These are phyloP conservation scores for Rhynchophorus ferrugineus DNA, from an alignment of 1,140 invertebrate species.

Conservation along the genomic window DNA sequence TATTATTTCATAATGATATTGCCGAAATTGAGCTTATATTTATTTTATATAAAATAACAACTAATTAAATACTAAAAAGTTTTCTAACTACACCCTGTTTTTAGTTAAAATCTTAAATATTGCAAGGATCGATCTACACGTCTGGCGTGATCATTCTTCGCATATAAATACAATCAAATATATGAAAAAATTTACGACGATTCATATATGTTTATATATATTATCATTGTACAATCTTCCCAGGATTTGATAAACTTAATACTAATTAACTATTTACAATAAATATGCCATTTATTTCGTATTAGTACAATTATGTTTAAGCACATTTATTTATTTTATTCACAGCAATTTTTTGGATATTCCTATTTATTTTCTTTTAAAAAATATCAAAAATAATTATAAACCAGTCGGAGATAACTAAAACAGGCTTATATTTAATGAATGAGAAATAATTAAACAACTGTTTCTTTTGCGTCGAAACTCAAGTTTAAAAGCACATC, in stretches of 20 bases:
- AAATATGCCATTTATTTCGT: conserved; percentile 1
- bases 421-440: no score
- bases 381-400: conserved; percentile 4
- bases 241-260: no score
- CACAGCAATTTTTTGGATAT: conserved; percentile 5
- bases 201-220: no score
- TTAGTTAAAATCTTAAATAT: conserved; percentile 4
- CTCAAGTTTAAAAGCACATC: conserved; percentile 36
- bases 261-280: conserved; percentile 10
- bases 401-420: conserved; percentile 5
- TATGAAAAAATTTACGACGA: no score
- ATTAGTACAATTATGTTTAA: not conserved
- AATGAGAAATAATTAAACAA: no score
- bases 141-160: no score
- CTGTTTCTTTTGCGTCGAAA: conserved; percentile 9
- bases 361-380: conserved; percentile 3
- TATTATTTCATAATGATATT: not conserved
- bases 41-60: not conserved
- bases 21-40: not conserved
- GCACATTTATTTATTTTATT: conserved; percentile 11
- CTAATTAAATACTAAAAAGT: conserved; percentile 1
- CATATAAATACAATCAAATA: no score
- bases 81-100: conserved; percentile 13
- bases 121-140: not conserved
- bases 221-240: no score